phyloP scores from a whole-genome alignment of 2,113 vertebrate genomes.

The Charina bottae region DNA sequence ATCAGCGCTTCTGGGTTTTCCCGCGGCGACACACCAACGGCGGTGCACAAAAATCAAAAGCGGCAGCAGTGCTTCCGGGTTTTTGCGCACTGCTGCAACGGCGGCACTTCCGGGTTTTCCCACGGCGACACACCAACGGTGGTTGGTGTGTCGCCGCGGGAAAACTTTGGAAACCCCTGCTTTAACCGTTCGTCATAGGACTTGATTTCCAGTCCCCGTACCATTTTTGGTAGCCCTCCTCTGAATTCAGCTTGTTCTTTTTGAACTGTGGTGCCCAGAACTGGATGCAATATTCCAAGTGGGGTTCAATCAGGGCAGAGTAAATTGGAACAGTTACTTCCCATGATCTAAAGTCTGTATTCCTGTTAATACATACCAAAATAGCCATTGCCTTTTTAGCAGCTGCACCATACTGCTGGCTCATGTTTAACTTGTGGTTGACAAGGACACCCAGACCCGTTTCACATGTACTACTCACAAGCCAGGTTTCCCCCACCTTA shows the following conservation, averaged over 20 bases:
- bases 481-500: not conserved
- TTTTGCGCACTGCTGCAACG: no score
- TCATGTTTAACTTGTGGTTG: not conserved
- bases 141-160: no score
- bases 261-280: not conserved
- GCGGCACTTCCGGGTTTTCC: no score
- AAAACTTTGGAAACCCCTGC: no score
- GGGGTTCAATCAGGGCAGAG: not conserved
- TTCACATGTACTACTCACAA: not conserved
- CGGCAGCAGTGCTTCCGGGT: no score
- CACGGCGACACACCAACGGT: no score
- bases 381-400: not conserved
- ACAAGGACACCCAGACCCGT: not conserved
- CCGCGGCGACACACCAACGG: no score
- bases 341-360: not conserved
- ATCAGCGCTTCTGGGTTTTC: no score
- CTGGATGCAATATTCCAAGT: not conserved
- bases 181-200: not conserved
- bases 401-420: not conserved
- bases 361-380: not conserved
- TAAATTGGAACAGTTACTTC: not conserved
- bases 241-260: not conserved
- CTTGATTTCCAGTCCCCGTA: not conserved
- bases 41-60: no score
- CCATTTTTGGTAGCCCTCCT: not conserved